A percentile compares a stretch with the other conserved stretches of the same genome.
Conservation (phyloP, 2,113 vertebrate genomes). For the Callospermophilus lateralis region DNA sequence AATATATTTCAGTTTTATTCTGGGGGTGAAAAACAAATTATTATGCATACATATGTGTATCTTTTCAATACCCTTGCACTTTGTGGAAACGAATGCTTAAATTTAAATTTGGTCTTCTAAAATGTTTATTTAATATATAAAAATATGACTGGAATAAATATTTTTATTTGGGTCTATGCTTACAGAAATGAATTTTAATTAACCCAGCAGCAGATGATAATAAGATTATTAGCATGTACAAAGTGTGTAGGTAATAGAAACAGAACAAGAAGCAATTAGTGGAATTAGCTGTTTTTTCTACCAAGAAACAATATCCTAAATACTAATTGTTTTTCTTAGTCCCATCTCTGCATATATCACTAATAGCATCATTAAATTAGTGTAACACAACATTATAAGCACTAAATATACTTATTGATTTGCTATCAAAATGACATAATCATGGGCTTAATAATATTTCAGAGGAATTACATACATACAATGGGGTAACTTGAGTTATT, state of each 20-base stretch:
- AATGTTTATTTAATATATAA: slow-evolving; percentile 65
- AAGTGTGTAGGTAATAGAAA: slow-evolving; percentile 80
- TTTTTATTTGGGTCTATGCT: slow-evolving; percentile 79
- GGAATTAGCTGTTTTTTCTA: slow-evolving; percentile 82
- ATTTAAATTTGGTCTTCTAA: slow-evolving; percentile 30
- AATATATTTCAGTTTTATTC: slow-evolving; percentile 29
- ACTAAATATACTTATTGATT: slow-evolving; percentile 73
- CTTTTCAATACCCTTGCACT: not conserved
- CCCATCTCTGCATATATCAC: slow-evolving; percentile 77
- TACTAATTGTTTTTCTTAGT: slow-evolving; percentile 80
- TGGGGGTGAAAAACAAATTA: not conserved
- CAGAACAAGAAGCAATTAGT: slow-evolving; percentile 85
- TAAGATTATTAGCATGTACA: slow-evolving; percentile 85
- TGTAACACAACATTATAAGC: slow-evolving; percentile 73
- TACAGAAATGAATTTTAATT: slow-evolving; percentile 82
- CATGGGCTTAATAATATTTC: slow-evolving; percentile 41
- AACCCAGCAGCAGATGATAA: slow-evolving; percentile 81
- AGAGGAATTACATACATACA: slow-evolving; percentile 22
- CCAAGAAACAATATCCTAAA: slow-evolving; percentile 71
- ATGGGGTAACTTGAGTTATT: not conserved
- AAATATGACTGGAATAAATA: slow-evolving; percentile 70
- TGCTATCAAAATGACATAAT: not conserved
- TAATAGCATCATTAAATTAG: slow-evolving; percentile 85
- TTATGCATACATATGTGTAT: not conserved
- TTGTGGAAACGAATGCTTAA: slow-evolving; percentile 53